Conservation (phyloP, 2,888 invertebrate species). For the Lochmaea crataegi region DNA sequence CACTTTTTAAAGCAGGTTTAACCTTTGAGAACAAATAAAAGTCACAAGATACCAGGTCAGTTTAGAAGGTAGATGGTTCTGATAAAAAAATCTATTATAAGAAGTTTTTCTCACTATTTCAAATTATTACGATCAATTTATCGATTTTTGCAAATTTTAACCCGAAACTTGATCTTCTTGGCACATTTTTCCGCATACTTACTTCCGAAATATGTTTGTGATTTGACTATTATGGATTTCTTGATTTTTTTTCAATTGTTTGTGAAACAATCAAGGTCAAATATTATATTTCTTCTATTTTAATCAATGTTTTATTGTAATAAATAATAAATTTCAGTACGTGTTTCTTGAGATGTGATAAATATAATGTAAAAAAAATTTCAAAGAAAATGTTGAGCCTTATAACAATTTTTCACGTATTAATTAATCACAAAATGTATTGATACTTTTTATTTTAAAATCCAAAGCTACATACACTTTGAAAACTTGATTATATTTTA, state of each 20-base stretch:
- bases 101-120: too few species aligned
- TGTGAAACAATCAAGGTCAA: background rate
- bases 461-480: too few species aligned
- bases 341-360: background rate
- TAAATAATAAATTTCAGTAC: background rate
- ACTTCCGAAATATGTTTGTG: background rate
- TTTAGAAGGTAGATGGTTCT: too few species aligned
- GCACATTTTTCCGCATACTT: background rate
- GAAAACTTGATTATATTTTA: too few species aligned
- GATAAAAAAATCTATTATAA: too few species aligned
- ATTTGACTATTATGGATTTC: background rate
- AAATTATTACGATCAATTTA: too few species aligned
- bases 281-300: background rate
- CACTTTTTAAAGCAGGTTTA: too few species aligned
- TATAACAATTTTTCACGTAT: background rate
- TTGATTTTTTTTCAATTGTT: background rate
- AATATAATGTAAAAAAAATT: background rate
- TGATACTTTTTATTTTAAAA: too few species aligned
- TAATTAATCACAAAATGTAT: background rate
- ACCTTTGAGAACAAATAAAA: too few species aligned
- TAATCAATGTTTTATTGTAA: background rate
- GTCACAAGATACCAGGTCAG: too few species aligned
- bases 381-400: background rate
- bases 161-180: too few species aligned
- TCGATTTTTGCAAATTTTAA: too few species aligned